Percentiles rank a stretch among this genome's conserved stretches.
These are phyloP conservation scores for Zygogramma bicolorata DNA, from an alignment of 2,888 invertebrate species.

Conservation along the genomic window DNA sequence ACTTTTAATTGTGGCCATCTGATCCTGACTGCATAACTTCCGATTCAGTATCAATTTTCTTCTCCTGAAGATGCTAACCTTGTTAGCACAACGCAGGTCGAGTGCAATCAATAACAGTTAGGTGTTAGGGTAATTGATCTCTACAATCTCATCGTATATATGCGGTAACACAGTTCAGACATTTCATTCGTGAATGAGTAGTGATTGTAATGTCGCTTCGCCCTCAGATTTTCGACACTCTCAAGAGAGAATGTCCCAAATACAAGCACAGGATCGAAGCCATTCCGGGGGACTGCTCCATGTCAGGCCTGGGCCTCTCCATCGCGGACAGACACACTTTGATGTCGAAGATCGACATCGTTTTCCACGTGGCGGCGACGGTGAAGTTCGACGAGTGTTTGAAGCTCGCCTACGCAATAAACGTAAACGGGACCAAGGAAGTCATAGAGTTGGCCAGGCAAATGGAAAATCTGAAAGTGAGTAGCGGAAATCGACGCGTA, in stretches of 20 bases:
- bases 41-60: too few species aligned
- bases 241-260: conserved; percentile 70
- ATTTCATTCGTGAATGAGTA: too few species aligned
- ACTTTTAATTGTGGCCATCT: too few species aligned
- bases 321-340: conserved; percentile 73
- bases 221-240: conserved; percentile 69
- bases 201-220: too few species aligned
- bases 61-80: too few species aligned
- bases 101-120: too few species aligned
- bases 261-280: conserved; percentile 77
- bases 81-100: too few species aligned
- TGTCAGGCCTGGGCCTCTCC: conserved; percentile 75
- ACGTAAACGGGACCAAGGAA: conserved; percentile 82
- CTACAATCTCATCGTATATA: too few species aligned
- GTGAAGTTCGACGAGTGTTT: conserved; percentile 90
- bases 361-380: conserved; percentile 93
- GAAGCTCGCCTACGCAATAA: conserved; percentile 81
- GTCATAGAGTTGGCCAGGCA: conserved; percentile 79
- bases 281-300: conserved; percentile 77
- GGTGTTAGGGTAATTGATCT: too few species aligned
- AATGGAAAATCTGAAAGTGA: conserved; percentile 79
- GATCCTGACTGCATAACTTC: too few species aligned
- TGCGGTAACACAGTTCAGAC: too few species aligned
- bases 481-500: too few species aligned
- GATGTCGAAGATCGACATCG: conserved; percentile 75